Evolutionary conservation across 2,797 vertebrate genomes (phyloP).

Genomic region (Hirundo rustica): DNA sequence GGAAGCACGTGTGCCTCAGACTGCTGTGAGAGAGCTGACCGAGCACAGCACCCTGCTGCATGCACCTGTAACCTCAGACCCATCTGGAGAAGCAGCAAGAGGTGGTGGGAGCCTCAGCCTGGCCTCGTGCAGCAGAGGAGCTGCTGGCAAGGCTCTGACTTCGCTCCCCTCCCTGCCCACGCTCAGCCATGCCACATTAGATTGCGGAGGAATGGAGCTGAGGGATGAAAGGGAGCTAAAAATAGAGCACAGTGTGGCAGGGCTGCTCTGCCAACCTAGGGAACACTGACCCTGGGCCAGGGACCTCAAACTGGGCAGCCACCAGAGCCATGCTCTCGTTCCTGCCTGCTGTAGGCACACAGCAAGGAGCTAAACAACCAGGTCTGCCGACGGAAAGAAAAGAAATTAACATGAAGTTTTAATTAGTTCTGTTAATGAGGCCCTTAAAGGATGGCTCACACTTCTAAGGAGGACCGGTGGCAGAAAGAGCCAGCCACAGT

Average conservation of each 20-base stretch:
- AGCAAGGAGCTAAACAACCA: not conserved
- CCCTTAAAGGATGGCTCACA: not conserved
- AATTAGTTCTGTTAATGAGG: conserved; percentile 25
- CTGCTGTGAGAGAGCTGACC: not conserved
- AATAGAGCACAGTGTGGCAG: not conserved
- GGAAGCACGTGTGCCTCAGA: rapidly evolving
- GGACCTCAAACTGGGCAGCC: not conserved
- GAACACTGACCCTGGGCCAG: not conserved
- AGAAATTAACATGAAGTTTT: not conserved
- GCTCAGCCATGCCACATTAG: not conserved
- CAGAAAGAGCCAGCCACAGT: not conserved
- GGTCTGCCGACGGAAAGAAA: not conserved
- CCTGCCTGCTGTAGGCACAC: not conserved
- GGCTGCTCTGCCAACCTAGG: not conserved
- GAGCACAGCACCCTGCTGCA: not conserved
- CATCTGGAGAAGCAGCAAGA: not conserved
- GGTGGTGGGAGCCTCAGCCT: not conserved
- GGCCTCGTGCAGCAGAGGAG: not conserved
- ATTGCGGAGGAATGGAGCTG: not conserved
- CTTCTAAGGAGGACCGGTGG: not conserved
- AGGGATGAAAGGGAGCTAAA: not conserved
- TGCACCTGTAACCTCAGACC: not conserved
- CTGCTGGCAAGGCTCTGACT: rapidly evolving
- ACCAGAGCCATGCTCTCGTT: not conserved
- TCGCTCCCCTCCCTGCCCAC: not conserved